phyloP scores from a whole-genome alignment of 1,140 invertebrate species.

The Globodera ellingtonae region DNA sequence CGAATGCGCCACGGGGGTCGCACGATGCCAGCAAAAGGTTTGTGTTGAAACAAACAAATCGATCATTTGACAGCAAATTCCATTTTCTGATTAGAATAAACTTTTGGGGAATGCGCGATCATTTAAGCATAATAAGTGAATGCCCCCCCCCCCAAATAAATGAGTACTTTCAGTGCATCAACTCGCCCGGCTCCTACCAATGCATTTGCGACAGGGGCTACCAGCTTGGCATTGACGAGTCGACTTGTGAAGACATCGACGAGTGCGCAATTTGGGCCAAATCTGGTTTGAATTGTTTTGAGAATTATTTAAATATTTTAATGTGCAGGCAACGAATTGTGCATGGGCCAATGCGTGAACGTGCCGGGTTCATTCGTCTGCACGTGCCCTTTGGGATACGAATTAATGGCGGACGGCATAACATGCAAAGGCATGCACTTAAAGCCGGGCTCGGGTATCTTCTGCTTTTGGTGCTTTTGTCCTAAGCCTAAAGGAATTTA shows the following conservation, averaged over 20 bases:
- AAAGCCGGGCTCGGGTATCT: too few relatives aligned
- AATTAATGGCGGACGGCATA: slow-evolving; percentile 51
- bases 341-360: slow-evolving; percentile 55
- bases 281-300: slow-evolving; percentile 27
- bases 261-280: slow-evolving; percentile 65
- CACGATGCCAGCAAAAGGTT: slow-evolving; percentile 40
- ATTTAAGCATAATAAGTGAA: neutral
- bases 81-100: too few relatives aligned
- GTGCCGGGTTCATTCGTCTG: slow-evolving; percentile 58
- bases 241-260: slow-evolving; percentile 66
- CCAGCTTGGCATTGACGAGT: slow-evolving; percentile 61
- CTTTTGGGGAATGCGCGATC: too few relatives aligned
- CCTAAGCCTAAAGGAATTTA: too few relatives aligned
- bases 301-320: neutral
- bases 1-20: slow-evolving; percentile 41
- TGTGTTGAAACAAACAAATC: too few relatives aligned
- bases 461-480: too few relatives aligned
- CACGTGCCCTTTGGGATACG: slow-evolving; percentile 59
- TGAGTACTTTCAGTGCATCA: slow-evolving; percentile 41
- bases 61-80: too few relatives aligned
- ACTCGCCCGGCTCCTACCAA: slow-evolving; percentile 51
- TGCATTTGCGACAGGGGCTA: slow-evolving; percentile 70
- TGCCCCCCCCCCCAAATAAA: too few relatives aligned
- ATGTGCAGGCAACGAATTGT: slow-evolving; percentile 42
- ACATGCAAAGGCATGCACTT: slow-evolving; percentile 52